phyloP scores from a whole-genome alignment of 2,888 invertebrate genomes.

The Zygogramma bicolorata region DNA sequence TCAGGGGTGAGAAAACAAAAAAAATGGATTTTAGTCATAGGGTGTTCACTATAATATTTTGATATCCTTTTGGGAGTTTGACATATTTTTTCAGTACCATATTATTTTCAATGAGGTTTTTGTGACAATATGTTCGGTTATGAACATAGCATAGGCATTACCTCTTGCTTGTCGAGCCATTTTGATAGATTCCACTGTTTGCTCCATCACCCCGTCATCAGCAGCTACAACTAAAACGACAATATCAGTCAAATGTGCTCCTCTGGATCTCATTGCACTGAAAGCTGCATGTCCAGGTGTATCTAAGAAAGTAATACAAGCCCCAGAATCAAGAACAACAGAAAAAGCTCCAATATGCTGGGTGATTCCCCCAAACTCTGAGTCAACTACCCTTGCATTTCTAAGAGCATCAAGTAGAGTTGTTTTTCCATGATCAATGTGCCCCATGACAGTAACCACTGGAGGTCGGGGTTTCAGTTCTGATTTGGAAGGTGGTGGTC shows the following conservation, averaged over 20 bases:
- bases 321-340: constrained; percentile 76
- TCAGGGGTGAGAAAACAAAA: no score
- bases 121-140: neutral
- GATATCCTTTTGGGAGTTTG: no score
- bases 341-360: constrained; percentile 99
- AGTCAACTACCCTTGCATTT: constrained; percentile 86
- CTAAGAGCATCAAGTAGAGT: constrained; percentile 92
- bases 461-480: constrained; percentile 84
- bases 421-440: constrained; percentile 99
- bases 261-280: constrained; percentile 91
- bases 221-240: constrained; percentile 97
- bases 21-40: no score
- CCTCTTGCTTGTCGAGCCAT: constrained; percentile 85
- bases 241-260: constrained; percentile 94
- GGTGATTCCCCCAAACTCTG: constrained; percentile 98
- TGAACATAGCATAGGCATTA: no score
- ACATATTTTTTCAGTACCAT: no score
- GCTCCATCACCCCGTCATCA: constrained; percentile 99
- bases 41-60: no score
- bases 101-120: no score
- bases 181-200: constrained; percentile 91
- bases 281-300: constrained; percentile 99
- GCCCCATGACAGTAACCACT: constrained; percentile 99
- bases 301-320: constrained; percentile 92
- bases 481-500: constrained; percentile 76